These are phyloP conservation scores for Tenthredo notha DNA, from an alignment of 2,888 invertebrate genomes.

Conservation along the genomic window DNA sequence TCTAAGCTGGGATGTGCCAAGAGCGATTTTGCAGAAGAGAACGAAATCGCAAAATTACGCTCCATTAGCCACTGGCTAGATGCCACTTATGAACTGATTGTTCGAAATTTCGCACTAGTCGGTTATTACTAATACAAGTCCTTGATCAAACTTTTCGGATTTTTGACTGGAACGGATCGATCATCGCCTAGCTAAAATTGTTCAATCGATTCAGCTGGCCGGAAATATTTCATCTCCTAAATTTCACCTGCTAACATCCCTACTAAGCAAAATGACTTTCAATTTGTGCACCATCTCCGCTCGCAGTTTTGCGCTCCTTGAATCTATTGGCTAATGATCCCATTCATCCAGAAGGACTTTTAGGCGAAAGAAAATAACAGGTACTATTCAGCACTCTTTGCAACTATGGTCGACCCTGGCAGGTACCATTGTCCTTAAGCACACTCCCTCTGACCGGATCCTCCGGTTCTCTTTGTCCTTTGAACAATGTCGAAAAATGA, in stretches of 20 bases:
- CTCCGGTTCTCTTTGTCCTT: constrained; percentile 64
- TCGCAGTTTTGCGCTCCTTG: constrained; percentile 62
- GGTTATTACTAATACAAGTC: constrained; percentile 56
- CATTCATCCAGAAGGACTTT: constrained; percentile 69
- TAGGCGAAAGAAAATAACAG: constrained; percentile 66
- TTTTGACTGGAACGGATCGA: constrained; percentile 7
- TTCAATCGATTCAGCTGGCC: constrained; percentile 25
- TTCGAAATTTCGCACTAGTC: constrained; percentile 62
- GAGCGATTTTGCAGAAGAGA: constrained; percentile 30
- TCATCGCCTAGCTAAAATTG: constrained; percentile 9
- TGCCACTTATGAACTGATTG: constrained; percentile 69
- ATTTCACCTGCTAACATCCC: background rate
- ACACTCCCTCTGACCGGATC: constrained; percentile 57
- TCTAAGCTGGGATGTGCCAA: constrained; percentile 38
- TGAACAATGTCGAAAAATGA: constrained; percentile 66
- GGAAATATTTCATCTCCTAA: constrained; percentile 41
- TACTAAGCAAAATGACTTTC: constrained; percentile 67
- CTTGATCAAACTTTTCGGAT: constrained; percentile 34
- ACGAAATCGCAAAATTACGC: constrained; percentile 68
- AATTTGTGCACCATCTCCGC: constrained; percentile 57
- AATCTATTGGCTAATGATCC: constrained; percentile 68
- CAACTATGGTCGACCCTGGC: constrained; percentile 56
- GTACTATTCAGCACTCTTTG: constrained; percentile 64
- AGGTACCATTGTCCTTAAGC: constrained; percentile 69
- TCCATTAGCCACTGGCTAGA: constrained; percentile 70